Conservation (phyloP, 2,888 invertebrate genomes). For the Physocephala rufipes region DNA sequence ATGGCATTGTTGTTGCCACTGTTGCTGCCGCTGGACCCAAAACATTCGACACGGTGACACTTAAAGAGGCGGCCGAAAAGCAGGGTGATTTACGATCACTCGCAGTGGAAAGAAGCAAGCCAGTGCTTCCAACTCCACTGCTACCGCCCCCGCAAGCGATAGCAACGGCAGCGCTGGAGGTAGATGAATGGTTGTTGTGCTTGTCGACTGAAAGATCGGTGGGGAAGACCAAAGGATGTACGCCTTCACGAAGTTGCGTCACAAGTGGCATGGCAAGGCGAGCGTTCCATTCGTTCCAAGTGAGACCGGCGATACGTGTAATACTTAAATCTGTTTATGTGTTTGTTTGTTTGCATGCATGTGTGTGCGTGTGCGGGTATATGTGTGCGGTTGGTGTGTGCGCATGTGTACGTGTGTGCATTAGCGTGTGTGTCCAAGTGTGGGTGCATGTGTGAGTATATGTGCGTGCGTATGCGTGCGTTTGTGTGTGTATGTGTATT, state of each 20-base stretch:
- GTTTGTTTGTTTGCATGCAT: background rate
- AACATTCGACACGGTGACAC: slow-evolving; percentile 25
- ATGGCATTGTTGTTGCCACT: slow-evolving; percentile 33
- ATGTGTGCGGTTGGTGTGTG: background rate
- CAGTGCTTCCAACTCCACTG: slow-evolving; percentile 23
- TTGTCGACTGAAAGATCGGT: slow-evolving; percentile 64
- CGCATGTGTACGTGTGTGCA: background rate
- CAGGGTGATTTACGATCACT: slow-evolving; percentile 28
- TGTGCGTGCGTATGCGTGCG: background rate
- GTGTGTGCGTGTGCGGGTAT: slow-evolving; percentile 27
- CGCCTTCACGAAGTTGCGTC: slow-evolving; percentile 70
- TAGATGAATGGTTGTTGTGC: slow-evolving; percentile 45
- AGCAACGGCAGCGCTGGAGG: slow-evolving; percentile 32
- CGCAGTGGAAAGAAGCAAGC: slow-evolving; percentile 10
- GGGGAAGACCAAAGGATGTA: slow-evolving; percentile 64
- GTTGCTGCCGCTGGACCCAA: background rate
- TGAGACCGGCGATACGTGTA: slow-evolving; percentile 74
- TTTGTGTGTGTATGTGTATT: background rate
- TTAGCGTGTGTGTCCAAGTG: too few species aligned
- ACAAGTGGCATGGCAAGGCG: slow-evolving; percentile 78
- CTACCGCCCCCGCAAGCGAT: too few species aligned
- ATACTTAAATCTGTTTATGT: slow-evolving; percentile 74
- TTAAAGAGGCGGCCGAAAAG: too few species aligned
- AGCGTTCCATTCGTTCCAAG: slow-evolving; percentile 80
- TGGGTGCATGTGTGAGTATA: background rate